Base-by-base conservation (phyloP, 2,113 vertebrate genomes). In the Monarcha castaneiventris region DNA sequence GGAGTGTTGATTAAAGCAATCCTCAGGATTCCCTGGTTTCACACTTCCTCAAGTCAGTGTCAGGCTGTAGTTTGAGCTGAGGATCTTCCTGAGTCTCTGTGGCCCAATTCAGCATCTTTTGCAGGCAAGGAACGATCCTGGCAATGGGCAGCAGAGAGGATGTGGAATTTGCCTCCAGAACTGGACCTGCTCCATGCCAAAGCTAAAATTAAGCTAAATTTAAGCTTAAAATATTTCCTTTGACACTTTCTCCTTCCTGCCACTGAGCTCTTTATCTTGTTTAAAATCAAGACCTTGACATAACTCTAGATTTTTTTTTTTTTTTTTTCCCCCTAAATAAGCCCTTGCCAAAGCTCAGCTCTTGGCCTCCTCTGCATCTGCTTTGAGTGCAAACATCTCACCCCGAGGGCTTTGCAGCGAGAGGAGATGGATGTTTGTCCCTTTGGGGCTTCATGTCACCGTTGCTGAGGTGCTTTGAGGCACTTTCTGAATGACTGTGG, bases 31-130 rank as follows among this genome's bases (percentile, higher is more conserved):
- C 54, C 62, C 16, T 1, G 43, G 2, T 46, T 61, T 48, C n/a
- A 64, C 11, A 0, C 49, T 30, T 13, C 39, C 30, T 48, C 19
- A 3, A 0, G 8, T 16, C 54, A 8, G 54, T 0, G 12, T 27
- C 51, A 3, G 0, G 37, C 51, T 48, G 66, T 8, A 32, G 74
- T 32, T 49, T 2, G 5, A 54, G 69, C 54, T 59, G 58, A 4
- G 1, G 9, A 7, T 61, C n/a, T 27, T 0, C 2, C 15, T 20
- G n/a, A 55, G n/a, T 8, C 26, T 68, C 26, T 20, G 6, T 23
- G n/a, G 18, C 35, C 76, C 43, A 20, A 1, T 8, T 59, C 49
- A n/a, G 44, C 52, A n/a, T 43, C 56, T n/a, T 23, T 12, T 48
- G 29, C 11, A 67, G 54, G n/a, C 69, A 52, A 21, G 83, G 59